These are phyloP conservation scores for Hydrolagus colliei DNA, from an alignment of 2,797 vertebrate genomes.

Conservation along the genomic window DNA sequence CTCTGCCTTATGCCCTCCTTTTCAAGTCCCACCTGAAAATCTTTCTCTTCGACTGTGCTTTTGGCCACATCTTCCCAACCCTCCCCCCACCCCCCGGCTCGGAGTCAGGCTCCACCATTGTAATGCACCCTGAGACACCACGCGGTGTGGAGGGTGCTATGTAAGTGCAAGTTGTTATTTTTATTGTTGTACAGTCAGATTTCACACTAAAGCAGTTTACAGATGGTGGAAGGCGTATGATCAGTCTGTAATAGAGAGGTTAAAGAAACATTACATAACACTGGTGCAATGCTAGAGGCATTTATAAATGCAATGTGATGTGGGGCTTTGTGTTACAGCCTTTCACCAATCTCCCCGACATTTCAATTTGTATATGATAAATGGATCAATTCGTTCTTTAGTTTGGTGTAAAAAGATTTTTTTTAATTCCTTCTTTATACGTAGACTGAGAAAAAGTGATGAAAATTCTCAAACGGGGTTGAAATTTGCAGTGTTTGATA, in stretches of 20 bases:
- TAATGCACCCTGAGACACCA: too few species aligned
- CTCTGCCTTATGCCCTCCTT: too few species aligned
- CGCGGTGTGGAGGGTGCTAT: too few species aligned
- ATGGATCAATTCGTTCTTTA: conserved; percentile 5
- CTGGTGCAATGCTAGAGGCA: too few species aligned
- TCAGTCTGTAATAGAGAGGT: not conserved
- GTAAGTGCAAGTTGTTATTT: too few species aligned
- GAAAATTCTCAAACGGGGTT: conserved; percentile 32
- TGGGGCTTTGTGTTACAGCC: not conserved
- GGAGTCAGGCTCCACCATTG: too few species aligned
- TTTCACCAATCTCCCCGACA: not conserved
- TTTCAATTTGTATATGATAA: not conserved
- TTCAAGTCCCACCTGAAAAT: too few species aligned
- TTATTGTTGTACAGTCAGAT: not conserved
- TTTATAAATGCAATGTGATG: not conserved
- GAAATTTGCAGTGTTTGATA: conserved; percentile 4
- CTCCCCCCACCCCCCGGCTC: too few species aligned
- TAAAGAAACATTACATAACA: not conserved
- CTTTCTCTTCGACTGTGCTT: too few species aligned
- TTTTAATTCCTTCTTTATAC: too few species aligned
- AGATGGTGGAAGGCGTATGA: not conserved
- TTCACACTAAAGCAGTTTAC: not conserved
- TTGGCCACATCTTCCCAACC: too few species aligned
- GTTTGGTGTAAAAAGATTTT: not conserved
- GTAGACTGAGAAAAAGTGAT: conserved; percentile 30